These are phyloP conservation scores for zebrafish (Danio rerio) DNA, from an alignment of 2,113 vertebrate genomes.

Conservation along the genomic window GRCz12tu NC_133191.1:49521001-49521500, in stretches of 20 bases:
- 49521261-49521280: neutral
- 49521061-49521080: neutral
- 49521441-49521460: too few species aligned
- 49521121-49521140: neutral
- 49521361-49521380: neutral
- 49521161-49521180: neutral
- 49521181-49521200: slow-evolving; percentile 8
- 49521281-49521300: slow-evolving; percentile 8
- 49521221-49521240: neutral
- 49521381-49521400: neutral
- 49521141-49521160: neutral
- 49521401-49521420: too few species aligned
- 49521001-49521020: neutral
- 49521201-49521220: neutral
- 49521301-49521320: neutral
- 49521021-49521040: neutral
- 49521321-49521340: slow-evolving; percentile 34
- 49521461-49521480: too few species aligned
- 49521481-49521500: too few species aligned
- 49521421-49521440: too few species aligned
- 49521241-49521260: neutral
- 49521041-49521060: neutral
- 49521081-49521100: neutral
- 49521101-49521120: neutral
- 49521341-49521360: neutral